Base-by-base conservation (phyloP, 2,113 vertebrate genomes). In the Neoarius graeffei region DNA sequence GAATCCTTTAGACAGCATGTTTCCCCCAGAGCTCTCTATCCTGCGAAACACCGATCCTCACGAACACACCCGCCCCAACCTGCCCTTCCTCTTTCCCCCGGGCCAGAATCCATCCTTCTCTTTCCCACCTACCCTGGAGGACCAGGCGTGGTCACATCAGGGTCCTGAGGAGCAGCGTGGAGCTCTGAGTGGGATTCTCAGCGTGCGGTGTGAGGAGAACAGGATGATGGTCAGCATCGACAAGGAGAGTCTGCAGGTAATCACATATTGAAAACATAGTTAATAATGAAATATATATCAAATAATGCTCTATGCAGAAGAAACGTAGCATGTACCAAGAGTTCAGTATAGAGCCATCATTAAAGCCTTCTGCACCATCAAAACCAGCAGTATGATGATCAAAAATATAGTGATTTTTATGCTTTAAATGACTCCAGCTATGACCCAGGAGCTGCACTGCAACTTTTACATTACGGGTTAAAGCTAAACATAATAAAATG, bases 191-290 rank as follows among this genome's bases (percentile, higher is more conserved):
- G 91, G 96, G 5, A 95, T 95, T 30, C 88, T 97, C 81, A 96
- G 89, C 0, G 96, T 99, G 91, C 96, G 93, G 89, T 99, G 98
- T 89, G 96, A 97, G 91, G 93, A 95, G 8, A 94, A 94, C 56
- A 96, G 92, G 92, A 97, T 99, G 95, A 95, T 95, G n/a, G 96
- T 98, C 91, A 95, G 95, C 92, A 91, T 99, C 57, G 95, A 97
- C 89, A 98, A 96, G 92, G 96, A 97, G 48, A 97, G 95, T 85
- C 93, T 99, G 64, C 95, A 97, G 94, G 98, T 99, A 92, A 89
- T 0, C 80, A 48, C 19, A 62, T 42, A 5, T 13, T 48, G 25
- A 56, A 56, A 79, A 27, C 17, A 79, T 14, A 17, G 5, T 15
- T 15, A 25, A 56, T n/a, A 56, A 54, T 77, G 4, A 79, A 13